Evolutionary conservation across 2,797 vertebrate species (phyloP).

Genomic region (Notoglanidium macrostoma): DNA sequence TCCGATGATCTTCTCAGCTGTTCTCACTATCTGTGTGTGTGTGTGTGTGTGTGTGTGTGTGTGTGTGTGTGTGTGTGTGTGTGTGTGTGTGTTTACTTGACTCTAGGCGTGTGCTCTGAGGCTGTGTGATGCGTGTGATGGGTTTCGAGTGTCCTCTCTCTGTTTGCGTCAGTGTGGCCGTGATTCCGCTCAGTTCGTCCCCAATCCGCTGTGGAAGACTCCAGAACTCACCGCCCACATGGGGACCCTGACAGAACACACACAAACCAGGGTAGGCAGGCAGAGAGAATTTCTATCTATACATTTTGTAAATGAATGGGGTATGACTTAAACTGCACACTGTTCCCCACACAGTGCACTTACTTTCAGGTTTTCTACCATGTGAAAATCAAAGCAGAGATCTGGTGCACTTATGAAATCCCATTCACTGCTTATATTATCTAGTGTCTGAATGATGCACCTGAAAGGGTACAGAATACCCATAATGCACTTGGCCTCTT

Average conservation of each 20-base stretch:
- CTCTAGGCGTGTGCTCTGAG: conserved; percentile 67
- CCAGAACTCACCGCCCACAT: conserved; percentile 86
- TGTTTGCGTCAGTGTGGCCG: conserved; percentile 77
- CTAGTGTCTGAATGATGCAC: not conserved
- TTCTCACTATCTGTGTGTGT: too few species aligned
- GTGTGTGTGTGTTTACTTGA: conserved; percentile 60
- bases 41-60: conserved; percentile 14
- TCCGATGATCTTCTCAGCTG: too few species aligned
- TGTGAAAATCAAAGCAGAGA: not conserved
- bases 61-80: conserved; percentile 25
- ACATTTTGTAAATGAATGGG: not conserved
- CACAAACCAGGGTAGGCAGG: not conserved
- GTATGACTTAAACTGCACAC: too few species aligned
- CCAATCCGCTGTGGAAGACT: conserved; percentile 77
- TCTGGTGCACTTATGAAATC: not conserved
- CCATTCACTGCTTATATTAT: too few species aligned
- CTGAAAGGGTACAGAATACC: not conserved
- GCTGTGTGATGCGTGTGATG: conserved; percentile 75
- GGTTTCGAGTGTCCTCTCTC: conserved; percentile 76
- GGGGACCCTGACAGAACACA: conserved; percentile 71
- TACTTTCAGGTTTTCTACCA: not conserved
- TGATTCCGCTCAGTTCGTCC: conserved; percentile 83
- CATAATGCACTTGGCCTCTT: not conserved
- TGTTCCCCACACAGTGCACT: not conserved
- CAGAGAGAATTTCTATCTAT: not conserved